A percentile compares a stretch with the other conserved stretches of the same genome.
phyloP scores from a whole-genome alignment of 2,888 invertebrate species.

The Anaspis maculata region DNA sequence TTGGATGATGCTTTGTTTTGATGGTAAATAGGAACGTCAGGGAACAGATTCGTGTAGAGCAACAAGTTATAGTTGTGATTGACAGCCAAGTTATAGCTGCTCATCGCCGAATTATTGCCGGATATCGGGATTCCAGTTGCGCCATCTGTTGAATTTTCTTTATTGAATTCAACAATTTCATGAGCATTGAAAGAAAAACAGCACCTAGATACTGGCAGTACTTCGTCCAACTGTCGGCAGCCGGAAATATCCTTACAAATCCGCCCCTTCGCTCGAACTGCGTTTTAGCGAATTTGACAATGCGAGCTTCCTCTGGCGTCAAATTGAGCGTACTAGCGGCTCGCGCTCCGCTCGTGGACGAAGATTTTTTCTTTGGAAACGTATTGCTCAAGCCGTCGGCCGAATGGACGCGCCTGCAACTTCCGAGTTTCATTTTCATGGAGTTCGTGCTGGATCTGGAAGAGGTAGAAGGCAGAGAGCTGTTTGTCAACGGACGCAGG shows the following conservation, averaged over 20 bases:
- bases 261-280: slow-evolving; percentile 81
- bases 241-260: slow-evolving; percentile 85
- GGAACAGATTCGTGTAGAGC: slow-evolving; percentile 66
- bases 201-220: slow-evolving; percentile 66
- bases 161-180: too few relatives aligned
- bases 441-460: slow-evolving; percentile 19
- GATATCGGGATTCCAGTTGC: slow-evolving; percentile 67
- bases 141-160: too few relatives aligned
- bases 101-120: slow-evolving; percentile 46
- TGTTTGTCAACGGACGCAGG: slow-evolving; percentile 40
- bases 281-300: slow-evolving; percentile 64
- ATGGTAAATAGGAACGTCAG: slow-evolving; percentile 47
- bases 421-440: slow-evolving; percentile 34
- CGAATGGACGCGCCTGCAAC: slow-evolving; percentile 62
- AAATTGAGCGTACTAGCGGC: slow-evolving; percentile 41
- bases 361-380: slow-evolving; percentile 29
- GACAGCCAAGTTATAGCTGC: slow-evolving; percentile 50
- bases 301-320: slow-evolving; percentile 68
- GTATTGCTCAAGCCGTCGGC: slow-evolving; percentile 54
- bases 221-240: slow-evolving; percentile 78
- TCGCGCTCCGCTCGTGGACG: slow-evolving; percentile 16
- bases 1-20: slow-evolving; percentile 18
- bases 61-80: slow-evolving; percentile 72
- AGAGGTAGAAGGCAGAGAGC: slow-evolving; percentile 12
- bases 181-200: background rate